Evolutionary conservation across 2,888 invertebrate genomes (phyloP).

Genomic region (Schizotus pectinicornis): DNA sequence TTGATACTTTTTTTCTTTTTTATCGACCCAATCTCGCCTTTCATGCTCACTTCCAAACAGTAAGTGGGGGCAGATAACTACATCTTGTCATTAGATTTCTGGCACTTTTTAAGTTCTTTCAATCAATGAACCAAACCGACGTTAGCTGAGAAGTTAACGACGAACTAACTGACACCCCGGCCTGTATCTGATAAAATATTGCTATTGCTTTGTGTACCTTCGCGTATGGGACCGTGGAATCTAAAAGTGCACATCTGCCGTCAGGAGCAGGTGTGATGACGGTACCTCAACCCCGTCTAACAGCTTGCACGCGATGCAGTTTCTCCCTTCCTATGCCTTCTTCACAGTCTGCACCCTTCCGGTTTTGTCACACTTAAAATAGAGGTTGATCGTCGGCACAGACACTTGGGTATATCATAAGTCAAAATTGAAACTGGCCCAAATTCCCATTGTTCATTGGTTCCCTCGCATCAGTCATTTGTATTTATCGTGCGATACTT

Average conservation of each 20-base stretch:
- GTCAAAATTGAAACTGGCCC: too few species aligned
- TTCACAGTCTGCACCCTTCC: slow-evolving; percentile 25
- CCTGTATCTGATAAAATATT: slow-evolving; percentile 2
- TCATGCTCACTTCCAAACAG: too few species aligned
- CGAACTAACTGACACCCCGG: neutral
- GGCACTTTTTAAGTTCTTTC: too few species aligned
- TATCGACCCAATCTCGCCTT: too few species aligned
- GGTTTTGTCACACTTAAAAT: slow-evolving; percentile 17
- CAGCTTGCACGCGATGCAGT: slow-evolving; percentile 53
- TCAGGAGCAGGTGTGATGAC: slow-evolving; percentile 54
- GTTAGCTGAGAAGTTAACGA: too few species aligned
- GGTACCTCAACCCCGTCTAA: slow-evolving; percentile 46
- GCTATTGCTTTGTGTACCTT: slow-evolving; percentile 11
- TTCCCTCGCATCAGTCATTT: too few species aligned
- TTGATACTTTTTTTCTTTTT: too few species aligned
- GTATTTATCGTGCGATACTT: too few species aligned
- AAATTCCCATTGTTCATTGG: too few species aligned
- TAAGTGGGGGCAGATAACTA: neutral
- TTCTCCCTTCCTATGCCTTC: slow-evolving; percentile 27
- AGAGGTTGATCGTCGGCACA: slow-evolving; percentile 5
- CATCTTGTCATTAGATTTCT: neutral
- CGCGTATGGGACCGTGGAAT: slow-evolving; percentile 14
- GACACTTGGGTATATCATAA: too few species aligned
- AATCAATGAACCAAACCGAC: too few species aligned
- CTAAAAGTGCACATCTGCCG: slow-evolving; percentile 44